Conservation (phyloP, 2,113 vertebrate genomes). For the Odontesthes bonariensis region DNA sequence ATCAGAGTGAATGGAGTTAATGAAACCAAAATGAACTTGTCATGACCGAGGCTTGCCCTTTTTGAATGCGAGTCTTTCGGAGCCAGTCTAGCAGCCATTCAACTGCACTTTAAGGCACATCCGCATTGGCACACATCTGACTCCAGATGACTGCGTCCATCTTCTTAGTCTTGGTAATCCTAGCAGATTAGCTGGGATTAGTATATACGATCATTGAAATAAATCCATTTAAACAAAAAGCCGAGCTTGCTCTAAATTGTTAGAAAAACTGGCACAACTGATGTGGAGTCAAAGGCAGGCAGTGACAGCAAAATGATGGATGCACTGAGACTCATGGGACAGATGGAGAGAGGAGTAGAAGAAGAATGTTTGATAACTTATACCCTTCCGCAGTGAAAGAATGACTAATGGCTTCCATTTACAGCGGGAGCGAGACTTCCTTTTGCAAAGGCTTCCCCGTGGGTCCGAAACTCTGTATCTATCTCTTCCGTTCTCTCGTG, state of each 20-base stretch:
- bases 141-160: background rate
- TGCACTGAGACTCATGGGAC: constrained; percentile 52
- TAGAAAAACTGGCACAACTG: background rate
- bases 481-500: constrained; percentile 21
- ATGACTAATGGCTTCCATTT: constrained; percentile 71
- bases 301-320: constrained; percentile 53
- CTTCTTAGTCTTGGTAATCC: background rate
- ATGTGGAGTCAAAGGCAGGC: constrained; percentile 38
- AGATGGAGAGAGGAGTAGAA: constrained; percentile 55
- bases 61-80: too few species aligned
- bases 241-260: background rate
- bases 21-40: too few species aligned
- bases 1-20: too few species aligned
- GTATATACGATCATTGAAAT: background rate
- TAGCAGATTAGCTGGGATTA: background rate
- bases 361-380: constrained; percentile 60
- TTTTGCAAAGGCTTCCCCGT: constrained; percentile 27
- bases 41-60: too few species aligned
- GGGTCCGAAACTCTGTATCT: constrained; percentile 29
- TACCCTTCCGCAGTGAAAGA: constrained; percentile 56
- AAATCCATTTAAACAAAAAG: constrained; percentile 1
- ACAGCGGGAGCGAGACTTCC: constrained; percentile 48
- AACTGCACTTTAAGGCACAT: too few species aligned
- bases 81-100: too few species aligned
- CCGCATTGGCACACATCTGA: background rate